Evolutionary conservation across 1,140 invertebrate species (phyloP).

Genomic region (Drosophila orena): DNA sequence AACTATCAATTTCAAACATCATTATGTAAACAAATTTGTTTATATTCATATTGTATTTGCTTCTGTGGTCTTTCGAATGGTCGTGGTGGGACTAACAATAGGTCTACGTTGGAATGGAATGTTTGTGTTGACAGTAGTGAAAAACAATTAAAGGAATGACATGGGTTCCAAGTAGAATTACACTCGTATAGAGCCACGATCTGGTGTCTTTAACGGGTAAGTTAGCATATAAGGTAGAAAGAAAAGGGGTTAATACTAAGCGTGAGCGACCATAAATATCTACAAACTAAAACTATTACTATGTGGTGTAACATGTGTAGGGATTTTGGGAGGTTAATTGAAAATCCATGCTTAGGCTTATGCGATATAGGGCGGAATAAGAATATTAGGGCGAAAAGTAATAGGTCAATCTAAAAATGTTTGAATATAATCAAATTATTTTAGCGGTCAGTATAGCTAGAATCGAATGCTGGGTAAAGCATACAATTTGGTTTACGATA

Average conservation of each 20-base stretch:
- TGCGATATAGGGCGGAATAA: neutral
- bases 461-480: too few species aligned
- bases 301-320: constrained; percentile 1
- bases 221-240: constrained; percentile 1
- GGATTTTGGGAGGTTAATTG: neutral
- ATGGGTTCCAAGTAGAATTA: constrained; percentile 1
- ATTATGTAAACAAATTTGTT: constrained; percentile 19
- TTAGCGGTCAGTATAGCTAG: too few species aligned
- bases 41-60: constrained; percentile 48
- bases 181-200: neutral
- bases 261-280: constrained; percentile 58
- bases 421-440: too few species aligned
- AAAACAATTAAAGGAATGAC: neutral
- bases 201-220: neutral
- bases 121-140: constrained; percentile 8
- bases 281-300: constrained; percentile 42
- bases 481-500: neutral
- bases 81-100: constrained; percentile 19
- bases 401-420: too few species aligned
- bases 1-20: neutral
- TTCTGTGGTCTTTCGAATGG: constrained; percentile 33
- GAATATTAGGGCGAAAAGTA: neutral
- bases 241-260: constrained; percentile 61
- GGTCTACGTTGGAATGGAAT: constrained; percentile 40
- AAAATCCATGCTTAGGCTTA: constrained; percentile 1